These are phyloP conservation scores for Desmodus rotundus DNA, from an alignment of 2,113 vertebrate species.

Conservation along the genomic window DNA sequence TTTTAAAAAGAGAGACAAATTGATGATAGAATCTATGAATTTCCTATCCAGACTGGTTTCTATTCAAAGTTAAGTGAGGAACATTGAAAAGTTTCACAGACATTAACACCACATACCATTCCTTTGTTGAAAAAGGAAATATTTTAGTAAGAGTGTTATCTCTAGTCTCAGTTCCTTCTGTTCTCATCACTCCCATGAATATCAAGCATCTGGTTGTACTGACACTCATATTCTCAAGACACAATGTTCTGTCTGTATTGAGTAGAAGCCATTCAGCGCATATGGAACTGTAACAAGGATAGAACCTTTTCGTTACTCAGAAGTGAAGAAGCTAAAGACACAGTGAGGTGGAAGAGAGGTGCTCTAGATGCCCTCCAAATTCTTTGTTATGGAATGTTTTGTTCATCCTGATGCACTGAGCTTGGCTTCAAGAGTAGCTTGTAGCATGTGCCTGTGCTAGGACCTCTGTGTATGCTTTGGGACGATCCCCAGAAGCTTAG, in stretches of 20 bases:
- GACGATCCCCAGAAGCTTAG: background rate
- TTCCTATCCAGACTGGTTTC: constrained; percentile 12
- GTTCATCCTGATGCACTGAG: constrained; percentile 77
- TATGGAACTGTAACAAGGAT: background rate
- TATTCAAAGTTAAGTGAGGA: background rate
- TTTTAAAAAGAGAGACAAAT: background rate
- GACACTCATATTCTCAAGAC: background rate
- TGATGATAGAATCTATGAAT: background rate
- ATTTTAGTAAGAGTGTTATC: background rate
- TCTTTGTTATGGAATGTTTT: constrained; percentile 84
- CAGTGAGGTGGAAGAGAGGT: no score
- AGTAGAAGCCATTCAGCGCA: background rate
- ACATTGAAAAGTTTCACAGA: background rate
- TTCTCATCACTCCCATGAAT: background rate
- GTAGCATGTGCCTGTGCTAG: constrained; percentile 91
- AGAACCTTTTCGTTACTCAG: no score
- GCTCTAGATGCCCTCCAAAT: background rate
- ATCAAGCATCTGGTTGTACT: background rate
- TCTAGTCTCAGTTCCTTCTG: background rate
- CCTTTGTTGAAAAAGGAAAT: background rate
- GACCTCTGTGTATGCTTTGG: constrained; percentile 78
- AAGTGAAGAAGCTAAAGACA: no score
- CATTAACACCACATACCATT: background rate
- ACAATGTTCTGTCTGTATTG: background rate
- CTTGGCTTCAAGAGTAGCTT: constrained; percentile 83